Evolutionary conservation across 2,113 vertebrate genomes (phyloP).

Genomic region (Aspidoscelis tigris): DNA sequence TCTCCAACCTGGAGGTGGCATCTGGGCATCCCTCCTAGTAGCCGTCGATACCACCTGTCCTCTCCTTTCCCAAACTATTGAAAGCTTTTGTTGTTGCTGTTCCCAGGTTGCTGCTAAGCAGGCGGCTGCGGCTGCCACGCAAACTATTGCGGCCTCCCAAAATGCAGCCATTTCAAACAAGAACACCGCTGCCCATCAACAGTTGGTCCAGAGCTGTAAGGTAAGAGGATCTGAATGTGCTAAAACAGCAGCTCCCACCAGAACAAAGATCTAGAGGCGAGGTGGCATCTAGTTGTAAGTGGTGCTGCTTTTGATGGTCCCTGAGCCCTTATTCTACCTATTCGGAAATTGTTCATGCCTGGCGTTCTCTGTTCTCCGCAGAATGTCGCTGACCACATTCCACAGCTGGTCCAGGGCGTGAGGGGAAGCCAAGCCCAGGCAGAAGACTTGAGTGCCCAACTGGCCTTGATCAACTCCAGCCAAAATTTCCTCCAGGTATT

Average conservation of each 20-base stretch:
- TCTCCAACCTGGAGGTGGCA: no score
- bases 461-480: slow-evolving; percentile 94
- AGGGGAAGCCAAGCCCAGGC: slow-evolving; percentile 93
- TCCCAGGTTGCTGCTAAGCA: slow-evolving; percentile 94
- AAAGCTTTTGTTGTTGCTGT: slow-evolving; percentile 2
- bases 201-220: slow-evolving; percentile 98
- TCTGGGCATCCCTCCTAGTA: no score
- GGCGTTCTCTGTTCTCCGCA: slow-evolving; percentile 49
- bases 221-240: slow-evolving; percentile 66
- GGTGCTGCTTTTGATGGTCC: no score
- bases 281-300: no score
- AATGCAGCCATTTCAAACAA: slow-evolving; percentile 96
- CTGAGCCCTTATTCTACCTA: no score
- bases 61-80: slow-evolving; percentile 4
- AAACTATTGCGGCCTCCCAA: slow-evolving; percentile 97
- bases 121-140: slow-evolving; percentile 95
- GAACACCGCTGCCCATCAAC: slow-evolving; percentile 93
- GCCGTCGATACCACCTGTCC: no score
- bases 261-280: no score
- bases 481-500: slow-evolving; percentile 95
- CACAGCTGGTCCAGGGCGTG: slow-evolving; percentile 95
- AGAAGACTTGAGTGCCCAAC: slow-evolving; percentile 93
- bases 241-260: not conserved
- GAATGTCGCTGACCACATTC: slow-evolving; percentile 95
- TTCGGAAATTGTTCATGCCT: no score